Conservation (phyloP, 2,113 vertebrate species). For the Cairina moschata region DNA sequence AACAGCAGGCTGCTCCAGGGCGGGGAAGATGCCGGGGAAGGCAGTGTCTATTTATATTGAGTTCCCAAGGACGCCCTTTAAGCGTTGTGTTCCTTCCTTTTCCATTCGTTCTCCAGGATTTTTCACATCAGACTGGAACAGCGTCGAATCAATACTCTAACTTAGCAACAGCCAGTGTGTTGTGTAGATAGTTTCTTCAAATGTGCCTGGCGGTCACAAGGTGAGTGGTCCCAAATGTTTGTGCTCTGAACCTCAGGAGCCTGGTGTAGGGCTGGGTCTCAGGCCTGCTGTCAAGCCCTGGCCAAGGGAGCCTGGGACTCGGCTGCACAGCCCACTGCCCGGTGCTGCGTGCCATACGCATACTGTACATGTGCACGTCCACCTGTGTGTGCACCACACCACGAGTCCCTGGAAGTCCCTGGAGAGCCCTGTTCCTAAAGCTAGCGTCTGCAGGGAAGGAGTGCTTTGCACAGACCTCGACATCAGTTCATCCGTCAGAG, state of each 20-base stretch:
- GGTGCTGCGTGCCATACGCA: accelerated
- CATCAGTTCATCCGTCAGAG: accelerated
- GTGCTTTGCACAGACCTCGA: accelerated
- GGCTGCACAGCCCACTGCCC: accelerated
- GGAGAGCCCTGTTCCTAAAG: accelerated
- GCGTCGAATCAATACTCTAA: background rate
- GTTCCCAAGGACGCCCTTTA: too few species aligned
- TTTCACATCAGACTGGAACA: background rate
- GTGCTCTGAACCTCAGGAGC: accelerated
- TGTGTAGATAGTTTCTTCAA: background rate
- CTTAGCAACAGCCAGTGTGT: accelerated
- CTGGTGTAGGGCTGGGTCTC: too few species aligned
- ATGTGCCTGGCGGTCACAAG: accelerated
- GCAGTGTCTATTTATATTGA: accelerated
- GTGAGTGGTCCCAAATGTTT: background rate
- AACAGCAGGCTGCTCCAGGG: background rate
- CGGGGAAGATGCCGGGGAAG: background rate
- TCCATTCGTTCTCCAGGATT: background rate
- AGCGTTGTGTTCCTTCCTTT: background rate
- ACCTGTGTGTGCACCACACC: background rate
- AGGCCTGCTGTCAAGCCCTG: accelerated
- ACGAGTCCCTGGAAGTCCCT: accelerated
- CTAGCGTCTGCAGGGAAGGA: accelerated
- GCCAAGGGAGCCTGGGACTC: too few species aligned
- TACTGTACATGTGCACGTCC: background rate